A percentile compares a stretch with the other conserved stretches of the same genome.
phyloP scores from a whole-genome alignment of 1,140 invertebrate genomes.

The Zaprionus taronus region DNA sequence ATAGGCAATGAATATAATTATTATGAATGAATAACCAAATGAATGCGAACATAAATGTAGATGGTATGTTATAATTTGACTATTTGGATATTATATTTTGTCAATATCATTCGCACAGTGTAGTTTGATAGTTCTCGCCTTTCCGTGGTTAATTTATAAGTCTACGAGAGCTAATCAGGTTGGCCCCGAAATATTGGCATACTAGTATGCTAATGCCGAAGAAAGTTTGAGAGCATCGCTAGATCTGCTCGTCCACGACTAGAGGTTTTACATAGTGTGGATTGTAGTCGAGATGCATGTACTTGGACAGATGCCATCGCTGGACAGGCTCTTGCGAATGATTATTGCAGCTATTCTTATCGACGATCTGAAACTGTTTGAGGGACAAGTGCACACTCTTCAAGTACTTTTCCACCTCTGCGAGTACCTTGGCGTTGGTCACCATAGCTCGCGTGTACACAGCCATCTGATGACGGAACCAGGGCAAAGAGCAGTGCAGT shows the following conservation, averaged over 20 bases:
- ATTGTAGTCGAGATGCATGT: constrained; percentile 58
- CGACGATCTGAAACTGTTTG: constrained; percentile 27
- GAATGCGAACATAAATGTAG: too few relatives aligned
- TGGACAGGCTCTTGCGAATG: constrained; percentile 26
- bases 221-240: constrained; percentile 61
- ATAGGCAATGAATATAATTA: too few relatives aligned
- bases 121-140: constrained; percentile 6
- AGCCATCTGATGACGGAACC: constrained; percentile 60
- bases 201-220: constrained; percentile 45
- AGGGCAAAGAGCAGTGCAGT: constrained; percentile 57
- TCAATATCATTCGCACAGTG: constrained; percentile 22
- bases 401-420: constrained; percentile 34
- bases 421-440: constrained; percentile 12
- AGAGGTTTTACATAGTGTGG: constrained; percentile 60
- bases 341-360: constrained; percentile 26
- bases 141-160: constrained; percentile 34
- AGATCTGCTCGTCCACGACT: constrained; percentile 56
- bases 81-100: neutral
- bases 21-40: too few relatives aligned
- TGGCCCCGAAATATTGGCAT: constrained; percentile 44
- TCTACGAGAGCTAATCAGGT: constrained; percentile 34
- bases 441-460: constrained; percentile 45
- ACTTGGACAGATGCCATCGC: constrained; percentile 55
- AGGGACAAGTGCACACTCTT: constrained; percentile 15
- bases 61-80: too few relatives aligned